phyloP scores from a whole-genome alignment of 2,113 vertebrate genomes.

The Hemiscyllium ocellatum region DNA sequence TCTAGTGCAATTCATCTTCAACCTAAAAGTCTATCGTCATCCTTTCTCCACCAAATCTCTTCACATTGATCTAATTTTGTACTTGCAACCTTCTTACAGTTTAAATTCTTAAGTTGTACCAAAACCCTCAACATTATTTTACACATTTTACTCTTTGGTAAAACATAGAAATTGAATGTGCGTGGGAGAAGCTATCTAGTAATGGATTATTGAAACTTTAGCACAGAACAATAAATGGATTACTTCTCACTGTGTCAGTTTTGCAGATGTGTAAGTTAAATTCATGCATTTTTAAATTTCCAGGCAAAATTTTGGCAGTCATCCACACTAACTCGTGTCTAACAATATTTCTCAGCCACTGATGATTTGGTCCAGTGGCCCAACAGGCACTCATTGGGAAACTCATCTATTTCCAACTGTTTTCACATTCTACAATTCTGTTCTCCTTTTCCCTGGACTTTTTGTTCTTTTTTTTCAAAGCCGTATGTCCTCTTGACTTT shows the following conservation, averaged over 20 bases:
- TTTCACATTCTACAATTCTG: not conserved
- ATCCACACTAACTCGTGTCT: not conserved
- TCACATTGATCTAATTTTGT: not conserved
- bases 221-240: not conserved
- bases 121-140: not conserved
- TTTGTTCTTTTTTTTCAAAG: not conserved
- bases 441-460: not conserved
- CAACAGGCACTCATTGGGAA: not conserved
- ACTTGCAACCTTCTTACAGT: not conserved
- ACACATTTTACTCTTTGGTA: not conserved
- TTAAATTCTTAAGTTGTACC: not conserved
- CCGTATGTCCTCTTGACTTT: not conserved
- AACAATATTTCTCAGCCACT: not conserved
- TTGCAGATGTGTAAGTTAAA: not conserved
- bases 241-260: not conserved
- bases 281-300: not conserved
- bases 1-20: not conserved
- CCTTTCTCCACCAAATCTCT: not conserved
- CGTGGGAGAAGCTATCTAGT: not conserved
- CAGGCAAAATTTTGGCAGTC: not conserved
- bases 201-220: not conserved
- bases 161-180: not conserved
- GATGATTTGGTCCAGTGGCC: not conserved
- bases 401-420: not conserved
- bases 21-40: not conserved